Conservation (phyloP, 37 sponge, comb jelly and placozoan species). For the Diacarnus erythraeanus region DNA sequence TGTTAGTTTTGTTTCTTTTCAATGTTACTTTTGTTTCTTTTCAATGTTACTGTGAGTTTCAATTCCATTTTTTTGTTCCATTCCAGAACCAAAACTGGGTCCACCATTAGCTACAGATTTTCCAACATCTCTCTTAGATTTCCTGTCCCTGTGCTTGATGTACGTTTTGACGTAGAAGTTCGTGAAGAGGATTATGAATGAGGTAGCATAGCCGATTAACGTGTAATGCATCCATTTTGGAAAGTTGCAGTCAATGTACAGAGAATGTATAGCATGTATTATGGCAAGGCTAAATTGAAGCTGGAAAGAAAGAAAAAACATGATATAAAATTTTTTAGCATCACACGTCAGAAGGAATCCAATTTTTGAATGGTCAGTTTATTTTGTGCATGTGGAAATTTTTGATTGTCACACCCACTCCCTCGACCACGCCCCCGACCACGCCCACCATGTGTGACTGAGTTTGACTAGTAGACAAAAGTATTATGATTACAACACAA, state of each 20-base stretch:
- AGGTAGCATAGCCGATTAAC: constrained; percentile 68
- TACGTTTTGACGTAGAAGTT: constrained; percentile 91
- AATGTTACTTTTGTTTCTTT: constrained; percentile 7
- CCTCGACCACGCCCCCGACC: too few relatives aligned
- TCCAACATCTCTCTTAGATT: constrained; percentile 5
- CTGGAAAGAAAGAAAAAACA: constrained; percentile 31
- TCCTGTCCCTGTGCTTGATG: constrained; percentile 53
- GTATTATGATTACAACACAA: too few relatives aligned
- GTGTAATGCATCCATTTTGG: constrained; percentile 91
- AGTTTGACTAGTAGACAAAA: too few relatives aligned
- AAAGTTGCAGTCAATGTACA: constrained; percentile 86
- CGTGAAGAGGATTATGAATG: constrained; percentile 81
- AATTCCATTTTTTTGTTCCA: background rate
- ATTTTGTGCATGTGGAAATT: too few relatives aligned
- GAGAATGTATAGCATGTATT: constrained; percentile 60
- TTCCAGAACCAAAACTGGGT: constrained; percentile 13
- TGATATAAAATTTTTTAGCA: too few relatives aligned
- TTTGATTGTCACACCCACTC: too few relatives aligned
- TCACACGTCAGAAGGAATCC: too few relatives aligned
- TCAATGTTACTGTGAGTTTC: background rate
- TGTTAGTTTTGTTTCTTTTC: background rate
- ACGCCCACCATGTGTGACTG: too few relatives aligned
- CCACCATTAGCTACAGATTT: background rate
- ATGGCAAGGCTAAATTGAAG: constrained; percentile 76
- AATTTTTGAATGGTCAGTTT: too few relatives aligned